Evolutionary conservation across 2,797 vertebrate genomes (phyloP), one percentile per base, ranked within the genome.

Genomic region (Galaxias olidus): DNA sequence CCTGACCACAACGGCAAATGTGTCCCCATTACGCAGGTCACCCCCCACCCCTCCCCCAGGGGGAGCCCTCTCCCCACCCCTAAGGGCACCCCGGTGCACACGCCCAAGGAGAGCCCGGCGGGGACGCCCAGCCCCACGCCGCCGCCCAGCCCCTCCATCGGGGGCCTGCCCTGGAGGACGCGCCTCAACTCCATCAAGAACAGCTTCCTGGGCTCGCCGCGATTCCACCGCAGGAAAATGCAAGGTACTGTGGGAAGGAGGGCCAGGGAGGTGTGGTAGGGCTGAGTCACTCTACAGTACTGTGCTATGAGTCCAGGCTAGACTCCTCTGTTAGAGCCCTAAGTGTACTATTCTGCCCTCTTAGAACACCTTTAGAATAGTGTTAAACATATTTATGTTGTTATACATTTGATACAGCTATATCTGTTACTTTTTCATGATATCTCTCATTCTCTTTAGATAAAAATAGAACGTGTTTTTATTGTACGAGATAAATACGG

Each of bases 111-210:
- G 89, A 98, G 97, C 90, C 97, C 96, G 1, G 93, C 95, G 0
- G 96, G 97, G 79, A 99, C 97, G 9, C 97, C 97, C 75, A 98
- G 93, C 88, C 96, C 96, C 56, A 99, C 97, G 30, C 97, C 96
- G 8, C 97, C 97, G 0, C 97, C 97, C 83, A 98, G 96, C 86
- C 97, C 97, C 79, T 98, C 97, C 70, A 96, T 99, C n/a, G 97
- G 97, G 48, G 96, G 97, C 20, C 90, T 98, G 93, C 97, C 97
- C 66, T 99, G 97, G 97, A 94, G 97, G 84, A 97, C 96, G 45
- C 93, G 97, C 59, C 96, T 99, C 90, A 98, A 98, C 86, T 99
- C 97, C 70, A 97, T 99, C 92, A 99, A 98, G 92, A 98, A 98
- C 88, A 98, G 94, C 88, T 98, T 99, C 91, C 93, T 99, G 87